Evolutionary conservation across 2,888 invertebrate genomes (phyloP).

Genomic region (Coleophora flavipennella): DNA sequence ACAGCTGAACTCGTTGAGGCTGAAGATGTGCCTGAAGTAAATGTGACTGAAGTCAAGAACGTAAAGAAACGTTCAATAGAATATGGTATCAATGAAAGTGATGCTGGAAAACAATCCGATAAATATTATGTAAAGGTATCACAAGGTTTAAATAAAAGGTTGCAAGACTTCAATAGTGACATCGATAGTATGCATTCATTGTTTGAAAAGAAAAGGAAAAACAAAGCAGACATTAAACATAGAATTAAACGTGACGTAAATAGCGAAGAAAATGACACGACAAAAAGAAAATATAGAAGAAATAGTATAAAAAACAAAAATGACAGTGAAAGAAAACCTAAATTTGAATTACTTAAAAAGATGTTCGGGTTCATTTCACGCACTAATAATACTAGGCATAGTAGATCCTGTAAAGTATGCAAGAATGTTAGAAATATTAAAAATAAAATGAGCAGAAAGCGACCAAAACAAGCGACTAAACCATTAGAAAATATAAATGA

Average conservation of each 20-base stretch:
- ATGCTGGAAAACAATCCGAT: conserved; percentile 8
- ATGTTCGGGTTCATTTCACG: neutral
- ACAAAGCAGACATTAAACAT: neutral
- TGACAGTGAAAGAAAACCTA: conserved; percentile 2
- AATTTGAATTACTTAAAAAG: conserved; percentile 3
- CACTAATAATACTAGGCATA: conserved; percentile 9
- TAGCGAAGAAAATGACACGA: neutral
- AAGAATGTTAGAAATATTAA: conserved; percentile 12
- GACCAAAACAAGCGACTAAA: conserved; percentile 12
- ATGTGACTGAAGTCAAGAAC: conserved; percentile 1
- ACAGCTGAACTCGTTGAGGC: conserved; percentile 22
- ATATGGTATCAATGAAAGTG: conserved; percentile 20
- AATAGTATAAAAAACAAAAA: conserved; percentile 15
- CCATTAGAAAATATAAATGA: conserved; percentile 13
- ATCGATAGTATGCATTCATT: conserved; percentile 28
- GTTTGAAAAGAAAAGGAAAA: conserved; percentile 18
- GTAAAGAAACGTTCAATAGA: conserved; percentile 19
- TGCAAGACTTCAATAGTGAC: conserved; percentile 33
- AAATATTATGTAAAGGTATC: conserved; percentile 8
- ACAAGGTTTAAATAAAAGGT: conserved; percentile 24
- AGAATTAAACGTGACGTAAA: conserved; percentile 27
- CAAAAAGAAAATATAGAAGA: conserved; percentile 18
- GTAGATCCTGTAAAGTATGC: conserved; percentile 8
- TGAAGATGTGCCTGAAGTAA: neutral
- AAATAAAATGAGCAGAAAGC: conserved; percentile 13